Evolutionary conservation across 2,888 invertebrate genomes (phyloP).

Genomic region (Silvanus unidentatus): DNA sequence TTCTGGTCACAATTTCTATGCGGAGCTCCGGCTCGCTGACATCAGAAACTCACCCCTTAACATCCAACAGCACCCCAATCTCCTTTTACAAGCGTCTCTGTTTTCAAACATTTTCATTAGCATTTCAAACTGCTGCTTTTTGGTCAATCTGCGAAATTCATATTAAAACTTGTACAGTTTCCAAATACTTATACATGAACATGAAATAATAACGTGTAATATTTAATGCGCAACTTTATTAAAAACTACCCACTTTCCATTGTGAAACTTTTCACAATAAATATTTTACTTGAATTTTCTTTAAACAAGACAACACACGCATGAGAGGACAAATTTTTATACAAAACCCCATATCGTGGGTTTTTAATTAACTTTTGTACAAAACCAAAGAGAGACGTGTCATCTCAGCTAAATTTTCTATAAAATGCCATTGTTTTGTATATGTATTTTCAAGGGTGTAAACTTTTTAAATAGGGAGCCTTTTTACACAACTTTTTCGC

Average conservation of each 20-base stretch:
- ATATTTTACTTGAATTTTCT: too few species aligned
- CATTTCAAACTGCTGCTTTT: slow-evolving; percentile 22
- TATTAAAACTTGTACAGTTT: slow-evolving; percentile 24
- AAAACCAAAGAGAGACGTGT: too few species aligned
- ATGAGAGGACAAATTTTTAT: too few species aligned
- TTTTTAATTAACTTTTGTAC: too few species aligned
- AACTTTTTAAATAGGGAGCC: too few species aligned
- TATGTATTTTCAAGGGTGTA: too few species aligned
- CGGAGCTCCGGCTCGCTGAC: slow-evolving; percentile 23
- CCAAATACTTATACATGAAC: slow-evolving; percentile 13
- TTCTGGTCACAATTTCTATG: slow-evolving; percentile 22
- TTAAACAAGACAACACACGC: too few species aligned
- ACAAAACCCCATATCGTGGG: too few species aligned
- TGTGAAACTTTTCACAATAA: too few species aligned
- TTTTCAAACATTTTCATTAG: slow-evolving; percentile 29
- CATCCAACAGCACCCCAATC: not conserved
- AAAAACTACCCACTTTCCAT: too few species aligned
- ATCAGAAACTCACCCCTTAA: slow-evolving; percentile 17
- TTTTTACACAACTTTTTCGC: not conserved
- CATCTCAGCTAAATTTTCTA: too few species aligned
- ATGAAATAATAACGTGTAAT: slow-evolving; percentile 25
- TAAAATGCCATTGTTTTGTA: too few species aligned
- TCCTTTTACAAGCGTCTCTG: slow-evolving; percentile 16
- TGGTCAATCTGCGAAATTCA: slow-evolving; percentile 22
- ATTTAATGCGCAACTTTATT: not conserved